Conservation (phyloP, 2,113 vertebrate species). For the Oryzias melastigma region DNA sequence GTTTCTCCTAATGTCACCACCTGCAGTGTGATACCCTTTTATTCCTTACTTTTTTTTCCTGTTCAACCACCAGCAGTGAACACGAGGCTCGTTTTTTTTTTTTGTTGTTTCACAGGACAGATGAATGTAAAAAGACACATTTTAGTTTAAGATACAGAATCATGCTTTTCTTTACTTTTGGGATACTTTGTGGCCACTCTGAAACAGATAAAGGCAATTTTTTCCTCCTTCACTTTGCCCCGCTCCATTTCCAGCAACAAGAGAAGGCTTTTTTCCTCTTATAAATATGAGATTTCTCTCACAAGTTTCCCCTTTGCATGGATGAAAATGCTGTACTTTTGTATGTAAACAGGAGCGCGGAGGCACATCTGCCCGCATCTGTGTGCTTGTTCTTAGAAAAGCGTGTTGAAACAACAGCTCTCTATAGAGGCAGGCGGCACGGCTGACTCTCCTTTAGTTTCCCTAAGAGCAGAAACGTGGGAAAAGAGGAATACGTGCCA, state of each 20-base stretch:
- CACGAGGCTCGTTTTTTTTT: slow-evolving; percentile 44
- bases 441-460: slow-evolving; percentile 72
- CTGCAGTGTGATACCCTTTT: slow-evolving; percentile 41
- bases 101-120: slow-evolving; percentile 57
- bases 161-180: slow-evolving; percentile 14
- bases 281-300: slow-evolving; percentile 14
- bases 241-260: slow-evolving; percentile 15
- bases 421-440: slow-evolving; percentile 67
- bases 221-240: slow-evolving; percentile 22
- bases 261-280: slow-evolving; percentile 6
- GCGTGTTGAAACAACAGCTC: slow-evolving; percentile 62
- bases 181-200: slow-evolving; percentile 24
- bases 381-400: slow-evolving; percentile 50
- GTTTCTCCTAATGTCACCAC: slow-evolving; percentile 51
- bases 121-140: slow-evolving; percentile 75
- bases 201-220: slow-evolving; percentile 21
- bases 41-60: neutral
- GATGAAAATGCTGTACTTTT: slow-evolving; percentile 35
- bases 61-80: slow-evolving; percentile 29
- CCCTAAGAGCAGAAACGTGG: slow-evolving; percentile 74
- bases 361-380: slow-evolving; percentile 13
- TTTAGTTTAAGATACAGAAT: slow-evolving; percentile 71
- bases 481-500: slow-evolving; percentile 79
- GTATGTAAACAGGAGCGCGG: slow-evolving; percentile 12
- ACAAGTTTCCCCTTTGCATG: neutral